Conservation (phyloP, 2,797 vertebrate genomes). For the Furcifer pardalis region DNA sequence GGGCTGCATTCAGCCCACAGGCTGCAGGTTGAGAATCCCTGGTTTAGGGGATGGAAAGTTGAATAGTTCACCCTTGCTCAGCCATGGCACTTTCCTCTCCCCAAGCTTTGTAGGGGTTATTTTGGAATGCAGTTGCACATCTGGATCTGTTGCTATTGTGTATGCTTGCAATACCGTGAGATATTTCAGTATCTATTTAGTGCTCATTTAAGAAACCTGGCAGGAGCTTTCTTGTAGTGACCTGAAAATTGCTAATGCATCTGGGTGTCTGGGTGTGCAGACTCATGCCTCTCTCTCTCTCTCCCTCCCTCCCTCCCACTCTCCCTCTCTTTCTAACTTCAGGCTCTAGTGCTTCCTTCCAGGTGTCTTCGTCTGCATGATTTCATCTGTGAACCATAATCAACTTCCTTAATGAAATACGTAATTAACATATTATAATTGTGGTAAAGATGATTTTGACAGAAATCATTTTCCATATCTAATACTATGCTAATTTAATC, state of each 20-base stretch:
- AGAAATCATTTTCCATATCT: slow-evolving; percentile 99
- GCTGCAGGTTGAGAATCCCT: no score
- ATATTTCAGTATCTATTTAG: slow-evolving; percentile 27
- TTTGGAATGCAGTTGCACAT: neutral
- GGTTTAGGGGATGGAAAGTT: no score
- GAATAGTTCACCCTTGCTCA: neutral
- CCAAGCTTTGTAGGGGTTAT: neutral
- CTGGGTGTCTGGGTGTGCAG: slow-evolving; percentile 43
- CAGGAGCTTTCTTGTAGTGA: slow-evolving; percentile 40
- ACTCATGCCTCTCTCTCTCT: neutral
- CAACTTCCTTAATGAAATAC: slow-evolving; percentile 99
- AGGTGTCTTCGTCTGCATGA: slow-evolving; percentile 92
- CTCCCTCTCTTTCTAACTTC: slow-evolving; percentile 70
- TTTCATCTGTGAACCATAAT: slow-evolving; percentile 98
- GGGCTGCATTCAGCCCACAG: no score
- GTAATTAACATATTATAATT: slow-evolving; percentile 99
- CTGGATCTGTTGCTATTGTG: neutral
- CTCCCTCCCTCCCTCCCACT: neutral
- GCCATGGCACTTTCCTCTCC: neutral
- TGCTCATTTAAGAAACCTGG: slow-evolving; percentile 15
- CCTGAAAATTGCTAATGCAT: slow-evolving; percentile 44
- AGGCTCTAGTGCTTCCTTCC: slow-evolving; percentile 89
- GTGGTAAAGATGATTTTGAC: slow-evolving; percentile 99
- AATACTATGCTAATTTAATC: slow-evolving; percentile 99
- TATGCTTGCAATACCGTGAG: slow-evolving; percentile 19